A percentile compares a stretch with the other conserved stretches of the same genome.
phyloP scores from a whole-genome alignment of 2,888 invertebrate species.

The Limnephilus marmoratus region DNA sequence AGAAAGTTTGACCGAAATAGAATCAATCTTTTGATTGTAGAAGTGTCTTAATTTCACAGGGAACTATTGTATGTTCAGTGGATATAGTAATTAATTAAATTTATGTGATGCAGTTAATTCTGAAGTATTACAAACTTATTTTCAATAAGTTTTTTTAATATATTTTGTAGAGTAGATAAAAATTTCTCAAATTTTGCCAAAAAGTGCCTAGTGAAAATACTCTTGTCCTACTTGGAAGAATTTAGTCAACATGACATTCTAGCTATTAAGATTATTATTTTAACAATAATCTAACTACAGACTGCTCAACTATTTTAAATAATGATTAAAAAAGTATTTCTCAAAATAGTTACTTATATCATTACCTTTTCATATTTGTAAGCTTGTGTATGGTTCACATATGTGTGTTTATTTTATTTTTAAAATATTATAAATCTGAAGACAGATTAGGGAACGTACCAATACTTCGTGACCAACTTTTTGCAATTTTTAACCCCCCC shows the following conservation, averaged over 20 bases:
- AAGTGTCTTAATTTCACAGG: not conserved
- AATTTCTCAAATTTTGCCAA: conserved; percentile 32
- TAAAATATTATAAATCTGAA: not conserved
- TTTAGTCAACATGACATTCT: conserved; percentile 10
- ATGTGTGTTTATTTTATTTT: not conserved
- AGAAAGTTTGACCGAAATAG: not conserved
- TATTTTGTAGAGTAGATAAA: not conserved
- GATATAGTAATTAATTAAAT: not conserved
- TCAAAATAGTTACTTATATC: not conserved
- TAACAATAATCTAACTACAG: not conserved
- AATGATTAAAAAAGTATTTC: not conserved
- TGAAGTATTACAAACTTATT: not conserved
- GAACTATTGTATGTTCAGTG: not conserved
- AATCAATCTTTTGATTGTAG: not conserved
- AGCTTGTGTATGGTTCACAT: not conserved
- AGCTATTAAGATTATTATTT: not conserved
- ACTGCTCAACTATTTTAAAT: not conserved
- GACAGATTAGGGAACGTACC: not conserved
- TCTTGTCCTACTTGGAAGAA: not conserved
- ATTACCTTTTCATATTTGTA: not conserved
- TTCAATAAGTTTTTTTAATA: too few relatives aligned
- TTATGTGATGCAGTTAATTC: not conserved
- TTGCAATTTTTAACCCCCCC: too few relatives aligned
- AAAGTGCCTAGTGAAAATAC: conserved; percentile 37
- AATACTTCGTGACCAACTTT: too few relatives aligned